Evolutionary conservation across 2,113 vertebrate genomes (phyloP).

Genomic region (Phalacrocorax aristotelis): DNA sequence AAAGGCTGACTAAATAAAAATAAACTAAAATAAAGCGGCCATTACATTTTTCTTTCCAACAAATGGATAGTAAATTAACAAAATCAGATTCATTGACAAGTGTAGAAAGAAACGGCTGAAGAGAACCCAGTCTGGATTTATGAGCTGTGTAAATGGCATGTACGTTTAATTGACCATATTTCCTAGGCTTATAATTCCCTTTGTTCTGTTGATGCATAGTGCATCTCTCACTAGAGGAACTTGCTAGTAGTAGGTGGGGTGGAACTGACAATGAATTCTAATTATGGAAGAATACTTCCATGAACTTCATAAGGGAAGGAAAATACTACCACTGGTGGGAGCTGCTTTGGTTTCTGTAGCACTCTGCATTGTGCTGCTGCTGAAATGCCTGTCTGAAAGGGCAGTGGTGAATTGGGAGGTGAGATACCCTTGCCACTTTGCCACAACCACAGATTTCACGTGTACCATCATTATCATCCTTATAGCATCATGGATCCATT

Average conservation of each 20-base stretch:
- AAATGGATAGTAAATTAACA: slow-evolving; percentile 9
- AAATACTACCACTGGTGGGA: background rate
- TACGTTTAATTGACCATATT: background rate
- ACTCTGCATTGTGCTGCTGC: background rate
- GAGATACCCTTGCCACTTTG: background rate
- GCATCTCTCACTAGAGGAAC: background rate
- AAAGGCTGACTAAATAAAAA: slow-evolving; percentile 1
- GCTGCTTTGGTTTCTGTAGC: background rate
- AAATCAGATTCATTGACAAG: slow-evolving; percentile 18
- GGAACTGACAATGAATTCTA: background rate
- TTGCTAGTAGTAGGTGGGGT: background rate
- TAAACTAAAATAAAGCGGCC: background rate
- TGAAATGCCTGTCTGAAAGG: background rate
- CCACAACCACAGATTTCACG: background rate
- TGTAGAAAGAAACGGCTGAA: slow-evolving; percentile 2
- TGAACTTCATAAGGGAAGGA: background rate
- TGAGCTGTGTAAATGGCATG: slow-evolving; percentile 11
- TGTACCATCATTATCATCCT: background rate
- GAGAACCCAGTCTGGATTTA: background rate
- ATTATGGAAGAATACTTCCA: background rate
- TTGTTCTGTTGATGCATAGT: background rate
- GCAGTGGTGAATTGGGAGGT: background rate
- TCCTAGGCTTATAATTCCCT: background rate
- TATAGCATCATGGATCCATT: background rate
- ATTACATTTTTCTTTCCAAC: slow-evolving; percentile 19